phyloP scores from a whole-genome alignment of 2,113 vertebrate genomes.

The Albula goreensis region DNA sequence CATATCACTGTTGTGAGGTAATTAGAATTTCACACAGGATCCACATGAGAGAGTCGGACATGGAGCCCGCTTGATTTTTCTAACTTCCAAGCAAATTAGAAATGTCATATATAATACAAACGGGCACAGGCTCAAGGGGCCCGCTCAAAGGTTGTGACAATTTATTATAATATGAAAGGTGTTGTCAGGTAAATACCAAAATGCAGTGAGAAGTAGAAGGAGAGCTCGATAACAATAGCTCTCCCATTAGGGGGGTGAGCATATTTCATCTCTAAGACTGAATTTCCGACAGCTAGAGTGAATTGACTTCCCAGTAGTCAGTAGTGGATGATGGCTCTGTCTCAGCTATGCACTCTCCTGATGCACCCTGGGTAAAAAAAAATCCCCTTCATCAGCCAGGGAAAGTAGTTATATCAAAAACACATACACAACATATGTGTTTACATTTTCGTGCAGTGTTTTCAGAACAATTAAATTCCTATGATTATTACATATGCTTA shows the following conservation, averaged over 20 bases:
- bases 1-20: constrained; percentile 38
- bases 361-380: background rate
- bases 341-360: background rate
- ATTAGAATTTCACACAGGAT: constrained; percentile 55
- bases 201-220: constrained; percentile 16
- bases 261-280: constrained; percentile 17
- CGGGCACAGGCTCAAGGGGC: constrained; percentile 44
- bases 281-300: constrained; percentile 9
- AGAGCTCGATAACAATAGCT: constrained; percentile 26
- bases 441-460: background rate
- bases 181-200: constrained; percentile 29
- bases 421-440: background rate
- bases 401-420: background rate
- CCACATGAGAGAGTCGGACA: constrained; percentile 49
- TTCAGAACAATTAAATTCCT: background rate
- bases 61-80: constrained; percentile 18
- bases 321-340: background rate
- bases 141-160: constrained; percentile 45
- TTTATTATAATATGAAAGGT: constrained; percentile 49
- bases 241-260: constrained; percentile 41
- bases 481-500: background rate
- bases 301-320: background rate
- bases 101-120: constrained; percentile 57
- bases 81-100: constrained; percentile 52
- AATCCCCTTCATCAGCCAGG: background rate